These are phyloP conservation scores for Orius laevigatus DNA, from an alignment of 1,140 invertebrate genomes.

Conservation along the genomic window DNA sequence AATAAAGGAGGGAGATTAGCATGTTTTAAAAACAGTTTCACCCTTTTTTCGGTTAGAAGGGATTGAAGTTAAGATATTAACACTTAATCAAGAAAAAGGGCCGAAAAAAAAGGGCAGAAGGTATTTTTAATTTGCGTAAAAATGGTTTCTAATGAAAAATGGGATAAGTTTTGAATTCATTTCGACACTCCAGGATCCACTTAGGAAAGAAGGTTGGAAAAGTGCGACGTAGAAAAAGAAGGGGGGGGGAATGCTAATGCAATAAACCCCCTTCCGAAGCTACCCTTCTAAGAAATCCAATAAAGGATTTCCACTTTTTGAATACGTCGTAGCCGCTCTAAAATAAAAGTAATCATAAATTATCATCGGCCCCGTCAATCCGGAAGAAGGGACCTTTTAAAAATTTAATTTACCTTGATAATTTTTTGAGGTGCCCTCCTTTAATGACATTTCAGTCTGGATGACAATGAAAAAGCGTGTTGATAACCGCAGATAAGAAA, in stretches of 20 bases:
- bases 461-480: too few relatives aligned
- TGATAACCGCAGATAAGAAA: too few relatives aligned
- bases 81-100: slow-evolving; percentile 2
- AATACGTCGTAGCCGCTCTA: slow-evolving; percentile 5
- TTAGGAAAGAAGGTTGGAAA: background rate
- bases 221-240: background rate
- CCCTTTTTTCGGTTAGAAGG: background rate
- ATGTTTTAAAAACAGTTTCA: background rate
- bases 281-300: slow-evolving; percentile 8
- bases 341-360: slow-evolving; percentile 13
- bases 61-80: slow-evolving; percentile 1
- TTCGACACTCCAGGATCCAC: background rate
- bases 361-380: background rate
- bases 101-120: background rate
- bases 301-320: slow-evolving; percentile 10
- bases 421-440: too few relatives aligned
- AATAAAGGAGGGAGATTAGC: slow-evolving; percentile 2
- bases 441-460: too few relatives aligned
- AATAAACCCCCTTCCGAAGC: slow-evolving; percentile 4
- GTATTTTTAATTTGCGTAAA: slow-evolving; percentile 6
- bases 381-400: too few relatives aligned
- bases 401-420: too few relatives aligned
- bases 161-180: slow-evolving; percentile 6
- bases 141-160: slow-evolving; percentile 8
- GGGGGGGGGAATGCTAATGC: slow-evolving; percentile 9